Conservation (phyloP, 2,888 invertebrate genomes). For the Arctia plantaginis region DNA sequence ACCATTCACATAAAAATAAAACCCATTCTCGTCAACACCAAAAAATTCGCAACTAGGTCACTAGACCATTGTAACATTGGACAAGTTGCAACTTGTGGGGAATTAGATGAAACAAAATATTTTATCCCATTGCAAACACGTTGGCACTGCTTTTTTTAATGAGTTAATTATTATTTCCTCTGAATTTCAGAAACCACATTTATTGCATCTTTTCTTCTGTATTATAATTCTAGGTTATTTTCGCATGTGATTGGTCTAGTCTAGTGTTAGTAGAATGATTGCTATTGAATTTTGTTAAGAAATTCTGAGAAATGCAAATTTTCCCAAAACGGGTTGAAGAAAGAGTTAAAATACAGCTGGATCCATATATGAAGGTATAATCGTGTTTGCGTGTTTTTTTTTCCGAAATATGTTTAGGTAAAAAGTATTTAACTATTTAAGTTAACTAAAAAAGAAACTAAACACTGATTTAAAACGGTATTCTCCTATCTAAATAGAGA, state of each 20-base stretch:
- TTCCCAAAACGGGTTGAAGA: neutral
- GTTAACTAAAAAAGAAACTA: no score
- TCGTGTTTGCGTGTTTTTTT: no score
- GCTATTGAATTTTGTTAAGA: no score
- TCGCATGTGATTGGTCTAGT: neutral
- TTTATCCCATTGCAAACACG: neutral
- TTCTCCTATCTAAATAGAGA: no score
- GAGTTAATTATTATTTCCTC: neutral
- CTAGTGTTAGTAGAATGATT: no score
- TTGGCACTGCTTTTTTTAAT: neutral
- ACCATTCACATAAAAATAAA: neutral
- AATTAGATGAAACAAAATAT: constrained; percentile 1
- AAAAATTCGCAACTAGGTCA: constrained; percentile 40
- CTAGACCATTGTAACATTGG: constrained; percentile 17
- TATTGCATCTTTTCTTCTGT: neutral
- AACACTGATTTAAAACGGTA: no score
- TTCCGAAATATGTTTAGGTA: no score
- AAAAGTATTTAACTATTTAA: no score
- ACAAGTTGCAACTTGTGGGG: neutral
- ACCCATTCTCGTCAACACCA: constrained; percentile 11
- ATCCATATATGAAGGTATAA: neutral
- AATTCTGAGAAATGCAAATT: no score
- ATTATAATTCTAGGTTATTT: neutral
- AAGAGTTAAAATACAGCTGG: neutral
- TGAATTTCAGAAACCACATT: neutral